Evolutionary conservation across 2,888 invertebrate genomes (phyloP), one percentile per base, ranked within the genome.

Genomic region (Agrotis puta): DNA sequence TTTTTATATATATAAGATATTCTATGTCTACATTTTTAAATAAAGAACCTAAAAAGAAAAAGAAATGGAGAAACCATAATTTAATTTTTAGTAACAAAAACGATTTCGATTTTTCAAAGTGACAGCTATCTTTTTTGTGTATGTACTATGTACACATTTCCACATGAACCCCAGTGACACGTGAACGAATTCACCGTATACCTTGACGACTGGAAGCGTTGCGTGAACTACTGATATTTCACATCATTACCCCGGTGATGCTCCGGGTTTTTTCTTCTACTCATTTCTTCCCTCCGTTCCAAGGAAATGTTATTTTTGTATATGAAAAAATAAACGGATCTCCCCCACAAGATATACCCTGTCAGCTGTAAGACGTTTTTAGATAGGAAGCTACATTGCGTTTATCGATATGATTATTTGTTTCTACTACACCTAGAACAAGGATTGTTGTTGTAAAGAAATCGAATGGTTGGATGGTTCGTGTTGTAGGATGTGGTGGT

Each of bases 191-290:
- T 33, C 48, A 47, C 22, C 50, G 43, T 47, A 68, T 71, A 84
- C 78, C 79, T 75, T 71, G 64, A 75, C 65, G 74, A 45, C 57
- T 82, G 85, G 64, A 81, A 83, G 64, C 84, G 90, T 81, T 82
- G 91, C 90, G 92, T 90, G 80, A 92, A 91, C 85, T 84, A 74
- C 85, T 85, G 92, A 92, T 92, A 92, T 88, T 85, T 86, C 92
- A 73, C 86, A 64, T 88, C 92, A 92, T 92, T 92, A 90, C 90
- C 75, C 48, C 83, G 59, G 70, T 68, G 77, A 84, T 75, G 82
- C 70, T 73, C 14, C 16, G 54, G 48, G 45, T 59, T 85, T 74
- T 79, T 73, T 70, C 64, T 79, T 80, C 66, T 73, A 62, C 63
- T 68, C 80, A 84, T 87, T 85, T 85, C 75, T 78, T 74, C 74